These are phyloP conservation scores for Melanostoma mellinum DNA, from an alignment of 2,888 invertebrate species.

Conservation along the genomic window DNA sequence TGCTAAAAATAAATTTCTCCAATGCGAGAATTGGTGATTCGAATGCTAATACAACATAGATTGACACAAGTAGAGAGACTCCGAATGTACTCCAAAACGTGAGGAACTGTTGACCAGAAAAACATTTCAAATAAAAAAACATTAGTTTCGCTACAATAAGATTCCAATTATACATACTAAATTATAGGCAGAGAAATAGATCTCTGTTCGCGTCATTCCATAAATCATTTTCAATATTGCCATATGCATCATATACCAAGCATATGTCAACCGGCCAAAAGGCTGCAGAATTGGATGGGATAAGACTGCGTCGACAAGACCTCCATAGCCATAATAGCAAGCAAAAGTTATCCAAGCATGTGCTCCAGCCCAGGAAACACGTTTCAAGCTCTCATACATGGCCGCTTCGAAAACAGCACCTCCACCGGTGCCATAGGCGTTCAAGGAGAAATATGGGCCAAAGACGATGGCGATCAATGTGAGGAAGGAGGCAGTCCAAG, in stretches of 20 bases:
- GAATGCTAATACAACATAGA: too few species aligned
- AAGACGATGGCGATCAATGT: constrained; percentile 49
- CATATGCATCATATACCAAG: constrained; percentile 67
- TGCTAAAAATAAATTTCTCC: too few species aligned
- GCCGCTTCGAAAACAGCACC: constrained; percentile 55
- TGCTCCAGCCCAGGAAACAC: constrained; percentile 63
- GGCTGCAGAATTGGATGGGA: constrained; percentile 70
- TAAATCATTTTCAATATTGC: constrained; percentile 25
- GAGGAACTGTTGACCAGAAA: too few species aligned
- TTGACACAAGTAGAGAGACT: too few species aligned
- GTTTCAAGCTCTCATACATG: constrained; percentile 63
- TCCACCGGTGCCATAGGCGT: not conserved
- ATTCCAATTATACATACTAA: constrained; percentile 19
- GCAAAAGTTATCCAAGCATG: constrained; percentile 71
- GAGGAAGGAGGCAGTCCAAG: constrained; percentile 41
- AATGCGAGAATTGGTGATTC: too few species aligned
- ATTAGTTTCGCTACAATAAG: too few species aligned
- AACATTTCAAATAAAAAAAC: too few species aligned
- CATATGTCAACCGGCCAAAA: constrained; percentile 64
- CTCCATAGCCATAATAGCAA: constrained; percentile 70
- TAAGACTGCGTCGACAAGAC: constrained; percentile 63
- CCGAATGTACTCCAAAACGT: too few species aligned
- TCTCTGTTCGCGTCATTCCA: constrained; percentile 16
- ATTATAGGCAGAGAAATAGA: constrained; percentile 49
- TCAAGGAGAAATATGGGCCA: constrained; percentile 36